These are phyloP conservation scores for Philopedon plagiatum DNA, from an alignment of 2,888 invertebrate species.

Conservation along the genomic window DNA sequence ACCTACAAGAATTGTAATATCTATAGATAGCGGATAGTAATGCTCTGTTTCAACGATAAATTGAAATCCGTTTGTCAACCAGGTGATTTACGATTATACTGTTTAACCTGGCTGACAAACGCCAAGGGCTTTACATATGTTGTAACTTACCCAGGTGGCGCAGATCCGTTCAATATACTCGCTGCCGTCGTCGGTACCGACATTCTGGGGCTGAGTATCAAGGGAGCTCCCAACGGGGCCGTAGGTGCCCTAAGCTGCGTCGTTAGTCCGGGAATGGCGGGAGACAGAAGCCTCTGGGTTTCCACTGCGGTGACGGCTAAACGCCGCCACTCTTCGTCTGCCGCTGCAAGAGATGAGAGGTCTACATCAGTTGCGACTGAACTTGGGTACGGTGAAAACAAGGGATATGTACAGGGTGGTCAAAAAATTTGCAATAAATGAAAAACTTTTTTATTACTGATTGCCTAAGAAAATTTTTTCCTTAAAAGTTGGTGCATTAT, in stretches of 20 bases:
- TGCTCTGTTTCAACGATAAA: no score
- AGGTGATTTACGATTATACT: no score
- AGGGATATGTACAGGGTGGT: not conserved
- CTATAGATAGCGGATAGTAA: not conserved
- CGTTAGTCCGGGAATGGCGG: slow-evolving; percentile 75
- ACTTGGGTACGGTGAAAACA: slow-evolving; percentile 17
- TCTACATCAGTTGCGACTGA: slow-evolving; percentile 50
- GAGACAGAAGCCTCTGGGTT: slow-evolving; percentile 81
- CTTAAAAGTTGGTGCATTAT: not conserved
- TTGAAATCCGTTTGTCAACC: no score
- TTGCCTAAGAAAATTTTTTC: no score
- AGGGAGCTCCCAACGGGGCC: slow-evolving; percentile 90
- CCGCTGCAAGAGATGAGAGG: slow-evolving; percentile 63
- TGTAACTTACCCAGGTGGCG: slow-evolving; percentile 74
- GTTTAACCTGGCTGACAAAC: no score
- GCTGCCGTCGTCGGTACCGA: slow-evolving; percentile 85
- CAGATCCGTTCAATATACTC: slow-evolving; percentile 76
- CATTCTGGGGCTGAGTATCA: slow-evolving; percentile 93
- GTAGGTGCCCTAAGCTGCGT: slow-evolving; percentile 61
- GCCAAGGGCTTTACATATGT: no score
- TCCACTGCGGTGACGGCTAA: slow-evolving; percentile 86
- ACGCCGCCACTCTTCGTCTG: slow-evolving; percentile 87
- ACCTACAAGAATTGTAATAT: slow-evolving; percentile 33
- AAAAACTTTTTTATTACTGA: no score
- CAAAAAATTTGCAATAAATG: no score